These are phyloP conservation scores for Perizoma affinitatum DNA, from an alignment of 2,888 invertebrate species.

Conservation along the genomic window DNA sequence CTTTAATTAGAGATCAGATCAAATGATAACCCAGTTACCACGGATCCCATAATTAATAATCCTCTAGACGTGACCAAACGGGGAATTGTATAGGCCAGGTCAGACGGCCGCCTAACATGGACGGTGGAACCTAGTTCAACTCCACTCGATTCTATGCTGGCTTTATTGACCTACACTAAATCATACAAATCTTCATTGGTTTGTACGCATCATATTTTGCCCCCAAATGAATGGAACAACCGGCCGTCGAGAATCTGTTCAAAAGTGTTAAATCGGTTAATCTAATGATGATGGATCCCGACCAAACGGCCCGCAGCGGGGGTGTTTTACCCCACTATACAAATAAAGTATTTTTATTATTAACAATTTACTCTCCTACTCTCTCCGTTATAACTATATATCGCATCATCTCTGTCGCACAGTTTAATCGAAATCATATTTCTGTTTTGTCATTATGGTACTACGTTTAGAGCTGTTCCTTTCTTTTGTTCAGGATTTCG, in stretches of 20 bases:
- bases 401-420: conserved; percentile 64
- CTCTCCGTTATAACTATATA: conserved; percentile 57
- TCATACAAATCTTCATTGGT: conserved; percentile 41
- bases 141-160: conserved; percentile 46
- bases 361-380: conserved; percentile 72
- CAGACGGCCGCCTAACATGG: conserved; percentile 62
- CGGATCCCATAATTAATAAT: conserved; percentile 65
- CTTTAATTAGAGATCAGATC: conserved; percentile 59
- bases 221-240: conserved; percentile 57
- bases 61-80: conserved; percentile 62
- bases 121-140: conserved; percentile 54
- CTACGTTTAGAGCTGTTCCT: conserved; percentile 77
- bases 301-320: conserved; percentile 83
- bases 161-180: conserved; percentile 36
- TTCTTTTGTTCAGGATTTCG: conserved; percentile 78
- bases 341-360: conserved; percentile 84
- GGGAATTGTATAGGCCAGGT: conserved; percentile 60
- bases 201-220: conserved; percentile 39
- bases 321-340: conserved; percentile 83
- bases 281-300: conserved; percentile 84
- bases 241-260: conserved; percentile 75
- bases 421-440: conserved; percentile 83
- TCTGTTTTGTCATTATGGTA: conserved; percentile 84
- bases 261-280: conserved; percentile 84
- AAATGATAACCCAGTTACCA: conserved; percentile 61